Base-by-base conservation (phyloP, 2,113 vertebrate species). In the Pterocles burchelli region DNA sequence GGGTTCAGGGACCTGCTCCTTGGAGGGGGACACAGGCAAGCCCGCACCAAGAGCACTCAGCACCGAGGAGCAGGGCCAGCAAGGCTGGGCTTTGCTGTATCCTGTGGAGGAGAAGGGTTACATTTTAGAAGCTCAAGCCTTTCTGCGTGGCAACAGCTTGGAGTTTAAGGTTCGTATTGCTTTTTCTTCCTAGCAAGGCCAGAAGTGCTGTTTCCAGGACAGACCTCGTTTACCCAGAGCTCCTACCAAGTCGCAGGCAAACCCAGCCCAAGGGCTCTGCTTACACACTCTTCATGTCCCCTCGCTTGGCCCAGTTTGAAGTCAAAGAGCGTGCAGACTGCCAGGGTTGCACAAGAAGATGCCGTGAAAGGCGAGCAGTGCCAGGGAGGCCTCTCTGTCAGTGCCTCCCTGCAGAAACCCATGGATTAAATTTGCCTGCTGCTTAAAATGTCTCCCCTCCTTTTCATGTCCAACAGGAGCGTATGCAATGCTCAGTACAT, bases 1-100 rank as follows among this genome's bases (percentile, higher is more conserved):
- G 20, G 5, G 3, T 29, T 6, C 3, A 3, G 55, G 36, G 33
- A 18, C 14, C 1, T 57, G 31, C 7, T 25, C 2, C 16, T 70
- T 0, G 0, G 41, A 62, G 11, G 0, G 5, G 2, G 28, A n/a
- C 1, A 2, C 6, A 31, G 57, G 7, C 11, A 54, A 36, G 10
- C 22, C 29, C 29, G 1, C 5, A 2, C 7, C 28, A 86, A 19
- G 36, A 54, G 4, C 5, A 19, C 13, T 29, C 28, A 43, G 21
- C 13, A 26, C 11, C 7, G 19, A 36, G 59, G 11, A 84, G 34
- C 29, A 5, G 0, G 0, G 10, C 7, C 33, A 31, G 26, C 16
- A 62, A 25, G 3, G 25, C 43, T 67, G 18, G 15, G 26, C 58
- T 77, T 62, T 34, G 12, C 46, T 21, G 55, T 0, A 0, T 52